Percentiles rank a stretch among this genome's conserved stretches.
Conservation (phyloP, 2,113 vertebrate genomes). For the Probosciger aterrimus region DNA sequence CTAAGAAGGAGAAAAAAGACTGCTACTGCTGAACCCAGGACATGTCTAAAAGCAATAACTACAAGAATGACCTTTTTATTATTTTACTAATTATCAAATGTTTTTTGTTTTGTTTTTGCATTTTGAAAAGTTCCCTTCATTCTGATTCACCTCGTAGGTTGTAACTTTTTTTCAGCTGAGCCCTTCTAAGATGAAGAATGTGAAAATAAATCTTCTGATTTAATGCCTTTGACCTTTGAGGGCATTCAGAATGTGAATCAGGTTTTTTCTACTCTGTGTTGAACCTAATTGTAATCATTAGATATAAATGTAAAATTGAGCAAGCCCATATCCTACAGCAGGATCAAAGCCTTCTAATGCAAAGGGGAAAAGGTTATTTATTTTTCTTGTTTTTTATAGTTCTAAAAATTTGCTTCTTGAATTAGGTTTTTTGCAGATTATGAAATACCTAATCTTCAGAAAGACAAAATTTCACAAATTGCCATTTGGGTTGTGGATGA, state of each 20-base stretch:
- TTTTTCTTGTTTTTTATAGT: neutral
- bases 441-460: constrained; percentile 76
- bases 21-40: neutral
- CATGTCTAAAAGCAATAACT: neutral
- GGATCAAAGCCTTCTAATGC: neutral
- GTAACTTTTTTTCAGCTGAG: neutral
- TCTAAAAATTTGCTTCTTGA: neutral
- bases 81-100: neutral
- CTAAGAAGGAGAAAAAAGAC: neutral
- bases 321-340: neutral
- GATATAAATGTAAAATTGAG: neutral
- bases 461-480: constrained; percentile 67
- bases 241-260: neutral
- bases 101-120: neutral
- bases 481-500: constrained; percentile 80
- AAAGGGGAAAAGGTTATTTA: neutral
- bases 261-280: neutral
- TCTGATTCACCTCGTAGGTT: neutral
- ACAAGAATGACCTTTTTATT: neutral
- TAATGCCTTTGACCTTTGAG: neutral
- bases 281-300: neutral
- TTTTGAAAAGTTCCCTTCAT: neutral
- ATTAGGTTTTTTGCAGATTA: constrained; percentile 78
- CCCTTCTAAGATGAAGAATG: neutral
- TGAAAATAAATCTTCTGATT: neutral